Base-by-base conservation (phyloP, 2,888 invertebrate genomes). In the Brenthis ino region DNA sequence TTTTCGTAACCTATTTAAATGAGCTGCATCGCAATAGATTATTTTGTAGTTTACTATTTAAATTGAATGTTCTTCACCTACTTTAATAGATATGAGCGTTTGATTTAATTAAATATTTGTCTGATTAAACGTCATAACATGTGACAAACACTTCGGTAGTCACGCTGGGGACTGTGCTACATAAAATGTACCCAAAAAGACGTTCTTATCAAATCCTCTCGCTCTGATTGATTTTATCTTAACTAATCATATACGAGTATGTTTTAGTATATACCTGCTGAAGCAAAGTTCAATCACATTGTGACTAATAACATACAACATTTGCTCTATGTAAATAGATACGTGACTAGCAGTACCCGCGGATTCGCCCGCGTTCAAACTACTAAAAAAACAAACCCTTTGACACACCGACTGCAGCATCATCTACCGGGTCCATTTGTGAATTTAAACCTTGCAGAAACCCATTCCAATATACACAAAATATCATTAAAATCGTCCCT, bases 221-320 rank as follows among this genome's bases (percentile, higher is more conserved):
- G 76, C 77, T 76, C 81, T 90, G 91, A 91, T 91, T 90, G 90
- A 91, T 91, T 87, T 67, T 90, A 89, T 89, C 88, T 88, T 72
- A 75, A 80, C 67, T 51, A 55, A 43, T 37, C 56, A 66, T 67
- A 60, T 71, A 20, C 20, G 20, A 20, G 20, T 20, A 67, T 71
- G 55, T 71, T 65, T 68, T 67, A 58, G 60, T 65, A 69, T 75
- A 68, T 63, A 68, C 50, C 6, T 65, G n/a, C 51, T 37, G 12
- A 24, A n/a, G 11, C n/a, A 13, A 14, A 51, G 13, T 64, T 37
- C 13, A 53, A 51, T 37, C 50, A 57, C n/a, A 14, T 43, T 51
- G 4, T 57, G 1, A 33, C 1, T 28, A 54, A 33, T 28, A 54
- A n/a, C 5, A n/a, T 51, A 13, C 16, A n/a, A n/a, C 8, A 43